These are phyloP conservation scores for Cerceris ruficornis DNA, from an alignment of 2,888 invertebrate species.

Conservation along the genomic window DNA sequence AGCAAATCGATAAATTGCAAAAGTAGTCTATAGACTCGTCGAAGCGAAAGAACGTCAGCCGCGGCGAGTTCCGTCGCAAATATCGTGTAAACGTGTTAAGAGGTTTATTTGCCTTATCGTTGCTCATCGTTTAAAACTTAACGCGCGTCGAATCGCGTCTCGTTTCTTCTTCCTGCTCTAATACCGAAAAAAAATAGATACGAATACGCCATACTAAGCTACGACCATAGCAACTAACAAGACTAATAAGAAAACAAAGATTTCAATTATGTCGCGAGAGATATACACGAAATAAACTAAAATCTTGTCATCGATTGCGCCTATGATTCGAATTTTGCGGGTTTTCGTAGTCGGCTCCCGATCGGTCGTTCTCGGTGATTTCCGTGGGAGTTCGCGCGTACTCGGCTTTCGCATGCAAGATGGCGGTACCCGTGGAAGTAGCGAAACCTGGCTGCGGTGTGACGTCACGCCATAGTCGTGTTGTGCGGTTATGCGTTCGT, in stretches of 20 bases:
- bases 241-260: neutral
- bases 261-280: neutral
- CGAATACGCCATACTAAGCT: too few relatives aligned
- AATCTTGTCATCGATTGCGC: neutral
- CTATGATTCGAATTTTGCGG: slow-evolving; percentile 48
- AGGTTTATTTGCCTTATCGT: too few relatives aligned
- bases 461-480: slow-evolving; percentile 70
- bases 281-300: neutral
- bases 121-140: too few relatives aligned
- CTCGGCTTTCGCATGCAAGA: slow-evolving; percentile 60
- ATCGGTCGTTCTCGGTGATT: slow-evolving; percentile 21
- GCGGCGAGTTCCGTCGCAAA: neutral
- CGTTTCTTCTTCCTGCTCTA: too few relatives aligned
- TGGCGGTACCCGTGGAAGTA: slow-evolving; percentile 67
- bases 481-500: slow-evolving; percentile 72
- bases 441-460: slow-evolving; percentile 61
- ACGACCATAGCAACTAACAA: neutral
- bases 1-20: slow-evolving; percentile 24
- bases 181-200: too few relatives aligned
- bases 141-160: too few relatives aligned
- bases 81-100: neutral
- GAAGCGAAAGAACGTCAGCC: neutral
- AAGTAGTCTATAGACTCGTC: neutral
- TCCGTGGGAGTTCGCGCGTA: slow-evolving; percentile 40
- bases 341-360: neutral